A percentile compares a stretch with the other conserved stretches of the same genome.
Evolutionary conservation across 2,888 invertebrate species (phyloP).

Genomic region (Eristalis tenax): DNA sequence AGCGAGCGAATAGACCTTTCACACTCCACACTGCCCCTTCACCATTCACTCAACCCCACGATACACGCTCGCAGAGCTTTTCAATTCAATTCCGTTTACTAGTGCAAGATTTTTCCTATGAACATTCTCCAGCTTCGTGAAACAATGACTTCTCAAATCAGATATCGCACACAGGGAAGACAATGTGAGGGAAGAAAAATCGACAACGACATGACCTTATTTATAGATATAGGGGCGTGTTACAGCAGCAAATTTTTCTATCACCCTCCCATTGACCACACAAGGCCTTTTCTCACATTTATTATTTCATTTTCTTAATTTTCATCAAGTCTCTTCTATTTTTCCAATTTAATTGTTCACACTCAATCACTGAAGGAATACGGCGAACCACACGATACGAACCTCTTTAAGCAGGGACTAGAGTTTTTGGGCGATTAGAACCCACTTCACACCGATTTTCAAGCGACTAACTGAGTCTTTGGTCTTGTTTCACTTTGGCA

Average conservation of each 20-base stretch:
- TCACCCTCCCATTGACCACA: not conserved
- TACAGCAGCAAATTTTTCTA: slow-evolving; percentile 53
- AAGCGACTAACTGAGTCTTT: not conserved
- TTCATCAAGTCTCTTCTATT: not conserved
- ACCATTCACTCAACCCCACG: not conserved
- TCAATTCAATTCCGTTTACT: slow-evolving; percentile 59
- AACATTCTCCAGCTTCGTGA: slow-evolving; percentile 59
- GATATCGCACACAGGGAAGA: slow-evolving; percentile 44
- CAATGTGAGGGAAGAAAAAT: slow-evolving; percentile 56
- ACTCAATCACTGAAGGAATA: not conserved
- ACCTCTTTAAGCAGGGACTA: slow-evolving; percentile 17
- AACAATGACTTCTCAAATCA: slow-evolving; percentile 61
- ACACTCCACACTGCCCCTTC: not conserved
- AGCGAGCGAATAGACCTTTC: not conserved
- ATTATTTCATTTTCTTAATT: not conserved
- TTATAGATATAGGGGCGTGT: slow-evolving; percentile 70
- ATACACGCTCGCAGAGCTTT: slow-evolving; percentile 48
- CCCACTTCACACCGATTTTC: not conserved
- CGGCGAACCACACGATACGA: slow-evolving; percentile 18
- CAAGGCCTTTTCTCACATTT: slow-evolving; percentile 25
- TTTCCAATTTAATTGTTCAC: not conserved
- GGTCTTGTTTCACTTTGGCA: not conserved
- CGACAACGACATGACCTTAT: slow-evolving; percentile 67
- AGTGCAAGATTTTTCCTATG: slow-evolving; percentile 32
- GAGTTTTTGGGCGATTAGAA: not conserved